phyloP scores from a whole-genome alignment of 2,888 invertebrate species.

The Galeopsomyia nigrocyanea region DNA sequence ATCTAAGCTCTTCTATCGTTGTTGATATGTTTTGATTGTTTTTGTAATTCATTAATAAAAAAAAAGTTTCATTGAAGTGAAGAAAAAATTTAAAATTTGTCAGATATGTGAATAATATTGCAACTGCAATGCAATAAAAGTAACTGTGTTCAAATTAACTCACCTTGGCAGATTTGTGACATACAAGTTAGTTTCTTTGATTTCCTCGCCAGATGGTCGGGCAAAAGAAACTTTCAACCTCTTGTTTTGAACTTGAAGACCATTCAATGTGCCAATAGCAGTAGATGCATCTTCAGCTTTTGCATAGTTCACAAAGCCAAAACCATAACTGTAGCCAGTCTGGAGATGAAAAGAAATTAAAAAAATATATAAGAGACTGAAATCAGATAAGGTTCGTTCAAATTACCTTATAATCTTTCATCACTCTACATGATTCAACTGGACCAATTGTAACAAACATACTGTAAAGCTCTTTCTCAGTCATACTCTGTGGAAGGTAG shows the following conservation, averaged over 20 bases:
- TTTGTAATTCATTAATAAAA: too few relatives aligned
- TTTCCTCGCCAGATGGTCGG: slow-evolving; percentile 90
- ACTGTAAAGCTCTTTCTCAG: slow-evolving; percentile 89
- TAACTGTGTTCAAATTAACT: slow-evolving; percentile 11
- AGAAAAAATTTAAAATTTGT: slow-evolving; percentile 21
- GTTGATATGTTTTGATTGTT: too few relatives aligned
- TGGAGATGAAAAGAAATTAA: slow-evolving; percentile 58
- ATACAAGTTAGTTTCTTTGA: slow-evolving; percentile 94
- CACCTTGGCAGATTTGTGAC: slow-evolving; percentile 90
- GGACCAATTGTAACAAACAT: slow-evolving; percentile 92
- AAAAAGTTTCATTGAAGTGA: slow-evolving; percentile 16
- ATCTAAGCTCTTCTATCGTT: too few relatives aligned
- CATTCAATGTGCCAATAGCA: slow-evolving; percentile 90
- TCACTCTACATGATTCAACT: slow-evolving; percentile 90
- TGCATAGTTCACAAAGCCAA: slow-evolving; percentile 94
- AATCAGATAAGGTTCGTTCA: not conserved
- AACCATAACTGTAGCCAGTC: slow-evolving; percentile 97
- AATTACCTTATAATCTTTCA: slow-evolving; percentile 87
- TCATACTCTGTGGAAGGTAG: slow-evolving; percentile 94
- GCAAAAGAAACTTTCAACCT: slow-evolving; percentile 94
- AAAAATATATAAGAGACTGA: slow-evolving; percentile 1
- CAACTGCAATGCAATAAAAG: not conserved
- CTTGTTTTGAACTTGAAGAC: slow-evolving; percentile 90
- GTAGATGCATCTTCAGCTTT: slow-evolving; percentile 87
- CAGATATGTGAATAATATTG: not conserved